These are phyloP conservation scores for Drosophila borborema DNA, from an alignment of 2,888 invertebrate genomes.

Conservation along the genomic window DNA sequence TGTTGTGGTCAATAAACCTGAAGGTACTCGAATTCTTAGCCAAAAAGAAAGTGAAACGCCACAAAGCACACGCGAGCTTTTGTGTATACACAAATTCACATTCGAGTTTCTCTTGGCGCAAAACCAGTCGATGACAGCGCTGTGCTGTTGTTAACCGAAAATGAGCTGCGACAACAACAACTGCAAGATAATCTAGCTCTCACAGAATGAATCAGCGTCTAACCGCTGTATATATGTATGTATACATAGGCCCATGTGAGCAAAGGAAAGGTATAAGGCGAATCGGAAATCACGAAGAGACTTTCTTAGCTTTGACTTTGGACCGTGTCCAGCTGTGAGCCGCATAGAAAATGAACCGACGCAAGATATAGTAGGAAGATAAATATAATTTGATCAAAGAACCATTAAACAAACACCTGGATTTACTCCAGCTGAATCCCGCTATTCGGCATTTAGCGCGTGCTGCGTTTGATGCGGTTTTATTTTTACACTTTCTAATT, in stretches of 20 bases:
- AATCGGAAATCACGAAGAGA: constrained; percentile 54
- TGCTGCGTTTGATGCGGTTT: constrained; percentile 29
- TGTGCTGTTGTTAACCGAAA: constrained; percentile 40
- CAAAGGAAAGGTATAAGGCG: constrained; percentile 27
- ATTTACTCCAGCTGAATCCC: neutral
- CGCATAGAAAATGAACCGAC: constrained; percentile 41
- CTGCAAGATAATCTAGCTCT: constrained; percentile 44
- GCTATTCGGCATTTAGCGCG: constrained; percentile 1
- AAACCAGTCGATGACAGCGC: constrained; percentile 68
- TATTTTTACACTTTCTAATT: constrained; percentile 67
- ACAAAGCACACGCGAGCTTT: constrained; percentile 29
- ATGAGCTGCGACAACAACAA: constrained; percentile 21
- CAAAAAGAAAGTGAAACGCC: constrained; percentile 77
- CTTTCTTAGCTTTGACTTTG: constrained; percentile 65
- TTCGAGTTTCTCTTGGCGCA: constrained; percentile 68
- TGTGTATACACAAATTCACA: constrained; percentile 6
- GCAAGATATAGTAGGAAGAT: neutral
- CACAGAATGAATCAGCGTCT: constrained; percentile 61
- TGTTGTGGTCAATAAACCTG: constrained; percentile 67
- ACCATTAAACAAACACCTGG: constrained; percentile 21
- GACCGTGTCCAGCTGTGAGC: constrained; percentile 42
- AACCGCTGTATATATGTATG: neutral
- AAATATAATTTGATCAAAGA: constrained; percentile 46
- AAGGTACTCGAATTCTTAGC: constrained; percentile 66
- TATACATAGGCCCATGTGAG: neutral